Evolutionary conservation across 2,888 invertebrate genomes (phyloP).

Genomic region (Lycaena phlaeas): DNA sequence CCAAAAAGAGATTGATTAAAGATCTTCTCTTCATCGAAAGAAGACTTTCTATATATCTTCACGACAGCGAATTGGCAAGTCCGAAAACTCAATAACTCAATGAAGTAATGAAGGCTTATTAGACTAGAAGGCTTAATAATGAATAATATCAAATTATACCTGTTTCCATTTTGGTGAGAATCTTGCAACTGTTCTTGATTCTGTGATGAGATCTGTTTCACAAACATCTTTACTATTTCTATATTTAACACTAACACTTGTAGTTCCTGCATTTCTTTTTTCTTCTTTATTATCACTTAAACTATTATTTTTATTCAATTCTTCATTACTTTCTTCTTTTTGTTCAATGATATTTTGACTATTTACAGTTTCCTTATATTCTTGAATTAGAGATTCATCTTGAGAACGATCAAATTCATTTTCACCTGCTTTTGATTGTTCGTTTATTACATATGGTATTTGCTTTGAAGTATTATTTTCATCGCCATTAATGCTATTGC

Average conservation of each 20-base stretch:
- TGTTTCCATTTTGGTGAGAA: conserved; percentile 3
- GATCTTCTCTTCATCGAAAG: too few species aligned
- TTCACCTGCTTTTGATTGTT: too few species aligned
- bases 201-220: neutral
- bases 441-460: neutral
- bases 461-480: neutral
- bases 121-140: too few species aligned
- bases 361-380: neutral
- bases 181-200: neutral
- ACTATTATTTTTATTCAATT: neutral
- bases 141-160: neutral
- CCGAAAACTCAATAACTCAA: too few species aligned
- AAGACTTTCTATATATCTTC: too few species aligned
- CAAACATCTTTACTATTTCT: neutral
- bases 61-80: too few species aligned
- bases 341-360: neutral
- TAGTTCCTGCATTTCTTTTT: neutral
- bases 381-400: neutral
- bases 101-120: too few species aligned
- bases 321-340: neutral
- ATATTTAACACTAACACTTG: neutral
- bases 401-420: too few species aligned
- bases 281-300: neutral
- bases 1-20: neutral
- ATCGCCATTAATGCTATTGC: too few species aligned